Evolutionary conservation across 2,888 invertebrate genomes (phyloP), one percentile per base, ranked within the genome.

Genomic region (Apodemia duryi): DNA sequence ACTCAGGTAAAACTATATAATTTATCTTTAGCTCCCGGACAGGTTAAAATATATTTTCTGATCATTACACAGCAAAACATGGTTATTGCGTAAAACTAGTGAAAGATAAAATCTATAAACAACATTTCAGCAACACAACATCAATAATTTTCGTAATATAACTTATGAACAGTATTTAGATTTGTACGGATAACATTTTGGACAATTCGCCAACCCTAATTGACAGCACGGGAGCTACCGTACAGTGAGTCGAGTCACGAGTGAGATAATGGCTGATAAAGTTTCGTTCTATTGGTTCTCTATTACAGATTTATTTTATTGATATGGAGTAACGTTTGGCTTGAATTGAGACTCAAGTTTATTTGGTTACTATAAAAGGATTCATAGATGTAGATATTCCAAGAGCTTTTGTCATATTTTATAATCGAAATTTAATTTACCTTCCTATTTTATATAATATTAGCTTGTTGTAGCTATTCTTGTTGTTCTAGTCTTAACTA

Each of bases 241-340:
- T 70, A 43, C 66, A 46, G 46, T 46, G 63, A 66, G 65, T 61
- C 70, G 63, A 69, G 70, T 70, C 70, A 70, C 70, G 70, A 69
- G 64, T 68, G 65, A 69, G 67, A 69, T 69, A 65, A 68, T 66
- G 67, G 67, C 62, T 65, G 68, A 70, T 69, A 68, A 68, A 46
- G 46, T 46, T 46, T 46, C 46, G 32, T 57, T 28, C 57, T 32
- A 57, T 57, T 57, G 57, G 57, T 57, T 57, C 57, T 57, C 29
- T 57, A 57, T 66, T 64, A 67, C 43, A 61, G 66, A 57, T 63
- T 67, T 67, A 66, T 68, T 63, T 68, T 70, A 68, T 67, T 66
- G 65, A 66, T 70, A 67, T 70, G 64, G 63, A 13, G n/a, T 66
- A 54, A 66, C 68, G 65, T 63, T 46, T 61, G 66, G 69, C 54